phyloP scores from a whole-genome alignment of 2,888 invertebrate genomes.

The Acrobasis suavella region DNA sequence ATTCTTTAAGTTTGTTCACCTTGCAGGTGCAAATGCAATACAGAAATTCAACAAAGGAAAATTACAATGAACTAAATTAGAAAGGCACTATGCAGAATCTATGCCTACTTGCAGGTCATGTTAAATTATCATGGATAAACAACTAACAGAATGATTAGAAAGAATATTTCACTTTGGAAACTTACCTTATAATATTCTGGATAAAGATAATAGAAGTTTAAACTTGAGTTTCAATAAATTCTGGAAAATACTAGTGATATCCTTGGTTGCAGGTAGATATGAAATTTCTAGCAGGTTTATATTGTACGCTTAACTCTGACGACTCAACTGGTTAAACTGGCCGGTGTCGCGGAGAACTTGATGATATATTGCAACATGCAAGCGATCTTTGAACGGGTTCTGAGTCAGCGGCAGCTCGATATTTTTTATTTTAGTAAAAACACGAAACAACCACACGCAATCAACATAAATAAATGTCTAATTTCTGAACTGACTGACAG shows the following conservation, averaged over 20 bases:
- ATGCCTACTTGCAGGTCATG: not conserved
- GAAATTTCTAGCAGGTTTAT: not conserved
- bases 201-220: not conserved
- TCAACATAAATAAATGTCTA: not conserved
- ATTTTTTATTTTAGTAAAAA: not conserved
- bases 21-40: not conserved
- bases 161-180: conserved; percentile 1
- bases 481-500: not conserved
- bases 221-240: not conserved
- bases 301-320: not conserved
- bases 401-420: conserved; percentile 2
- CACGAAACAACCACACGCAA: not conserved
- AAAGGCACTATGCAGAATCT: conserved; percentile 8
- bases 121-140: not conserved
- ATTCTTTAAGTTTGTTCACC: conserved; percentile 16
- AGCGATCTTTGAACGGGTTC: conserved; percentile 13
- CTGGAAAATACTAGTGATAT: not conserved
- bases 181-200: conserved; percentile 1
- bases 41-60: conserved; percentile 4
- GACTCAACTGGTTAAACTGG: conserved; percentile 17
- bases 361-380: conserved; percentile 16
- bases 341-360: conserved; percentile 3
- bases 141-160: not conserved
- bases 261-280: conserved; percentile 9
- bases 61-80: conserved; percentile 1